phyloP scores from a whole-genome alignment of 2,888 invertebrate genomes.

The Papilio gigon region DNA sequence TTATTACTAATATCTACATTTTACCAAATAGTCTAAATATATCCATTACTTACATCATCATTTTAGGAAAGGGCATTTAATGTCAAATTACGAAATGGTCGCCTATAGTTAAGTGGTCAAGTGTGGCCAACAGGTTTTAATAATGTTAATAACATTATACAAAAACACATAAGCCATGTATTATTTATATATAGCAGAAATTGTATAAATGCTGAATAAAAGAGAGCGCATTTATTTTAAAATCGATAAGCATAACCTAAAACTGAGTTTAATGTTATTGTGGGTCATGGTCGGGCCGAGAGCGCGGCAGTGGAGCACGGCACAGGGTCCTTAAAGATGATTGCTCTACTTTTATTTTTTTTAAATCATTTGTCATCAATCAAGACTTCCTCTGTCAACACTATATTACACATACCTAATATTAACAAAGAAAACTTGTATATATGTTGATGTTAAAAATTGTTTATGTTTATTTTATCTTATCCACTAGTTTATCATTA shows the following conservation, averaged over 20 bases:
- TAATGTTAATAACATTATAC: neutral
- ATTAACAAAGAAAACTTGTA: neutral
- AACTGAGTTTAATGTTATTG: conserved; percentile 32
- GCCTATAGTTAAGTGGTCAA: neutral
- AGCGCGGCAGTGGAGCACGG: conserved; percentile 31
- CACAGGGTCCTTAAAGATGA: conserved; percentile 35
- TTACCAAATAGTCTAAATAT: conserved; percentile 20
- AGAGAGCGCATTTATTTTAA: neutral
- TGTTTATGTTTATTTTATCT: neutral
- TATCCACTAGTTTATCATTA: too few relatives aligned
- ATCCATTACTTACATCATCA: neutral
- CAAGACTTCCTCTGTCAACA: conserved; percentile 26
- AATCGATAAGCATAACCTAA: conserved; percentile 23
- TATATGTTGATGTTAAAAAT: neutral
- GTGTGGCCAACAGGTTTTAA: neutral
- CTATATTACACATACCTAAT: neutral
- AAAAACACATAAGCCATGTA: neutral
- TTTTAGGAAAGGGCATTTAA: neutral
- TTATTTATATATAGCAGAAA: neutral
- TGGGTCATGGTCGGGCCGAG: conserved; percentile 38
- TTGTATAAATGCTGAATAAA: neutral
- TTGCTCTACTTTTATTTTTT: conserved; percentile 32
- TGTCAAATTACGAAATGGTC: neutral
- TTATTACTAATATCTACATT: conserved; percentile 38
- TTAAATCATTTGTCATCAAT: conserved; percentile 31